Evolutionary conservation across 2,797 vertebrate species (phyloP).

Genomic region (Epinephelus awoara): DNA sequence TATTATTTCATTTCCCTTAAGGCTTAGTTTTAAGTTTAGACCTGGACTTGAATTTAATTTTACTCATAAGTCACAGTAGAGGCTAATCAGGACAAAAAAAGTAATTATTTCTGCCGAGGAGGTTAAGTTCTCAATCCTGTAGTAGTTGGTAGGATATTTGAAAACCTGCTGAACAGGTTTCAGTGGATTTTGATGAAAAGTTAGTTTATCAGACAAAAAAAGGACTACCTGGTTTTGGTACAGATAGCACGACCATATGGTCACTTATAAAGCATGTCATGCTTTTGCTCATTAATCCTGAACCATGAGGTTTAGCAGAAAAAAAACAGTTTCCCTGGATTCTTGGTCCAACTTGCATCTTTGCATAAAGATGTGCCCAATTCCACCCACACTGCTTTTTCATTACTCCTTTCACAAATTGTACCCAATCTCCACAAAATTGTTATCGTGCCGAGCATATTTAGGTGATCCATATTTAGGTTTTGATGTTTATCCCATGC

Average conservation of each 20-base stretch:
- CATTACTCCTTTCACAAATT: slow-evolving; percentile 1
- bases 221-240: slow-evolving; percentile 2
- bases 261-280: background rate
- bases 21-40: slow-evolving; percentile 18
- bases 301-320: background rate
- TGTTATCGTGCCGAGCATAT: background rate
- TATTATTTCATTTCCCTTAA: slow-evolving; percentile 26
- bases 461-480: slow-evolving; percentile 9
- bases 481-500: background rate
- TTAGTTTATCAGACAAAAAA: slow-evolving; percentile 5
- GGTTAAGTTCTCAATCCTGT: slow-evolving; percentile 12
- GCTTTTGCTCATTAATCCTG: slow-evolving; percentile 10
- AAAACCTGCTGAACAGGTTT: slow-evolving; percentile 20
- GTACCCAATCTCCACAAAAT: background rate
- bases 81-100: slow-evolving; percentile 2
- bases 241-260: slow-evolving; percentile 1
- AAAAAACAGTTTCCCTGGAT: background rate
- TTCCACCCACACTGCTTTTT: slow-evolving; percentile 11
- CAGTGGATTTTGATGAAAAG: slow-evolving; percentile 6
- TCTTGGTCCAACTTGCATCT: background rate
- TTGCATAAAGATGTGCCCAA: background rate
- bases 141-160: slow-evolving; percentile 7
- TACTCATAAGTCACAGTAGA: slow-evolving; percentile 9
- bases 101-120: slow-evolving; percentile 12
- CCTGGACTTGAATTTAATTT: slow-evolving; percentile 17